Base-by-base conservation (phyloP, 2,797 vertebrate species). In the Masticophis lateralis region DNA sequence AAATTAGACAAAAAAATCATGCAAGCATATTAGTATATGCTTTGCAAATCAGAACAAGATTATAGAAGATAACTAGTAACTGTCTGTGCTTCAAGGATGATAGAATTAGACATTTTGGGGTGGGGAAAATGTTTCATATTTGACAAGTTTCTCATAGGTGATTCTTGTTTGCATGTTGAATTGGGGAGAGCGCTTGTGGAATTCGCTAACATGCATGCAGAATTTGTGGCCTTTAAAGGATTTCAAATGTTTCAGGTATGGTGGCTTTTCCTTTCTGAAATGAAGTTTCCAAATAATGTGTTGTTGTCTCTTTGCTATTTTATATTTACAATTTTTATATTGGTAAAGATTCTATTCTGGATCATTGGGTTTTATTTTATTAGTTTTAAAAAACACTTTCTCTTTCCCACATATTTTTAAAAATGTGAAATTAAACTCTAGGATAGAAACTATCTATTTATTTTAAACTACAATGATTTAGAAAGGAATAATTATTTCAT, bases 21-120 rank as follows among this genome's bases (percentile, higher is more conserved):
- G 93, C 91, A 92, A 95, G 90, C 87, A 47, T 96, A 87, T 94
- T 95, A 37, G 91, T 96, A n/a, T 10, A 28, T 16, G 94, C 89
- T 94, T 96, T 93, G 94, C 92, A 94, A 16, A 56, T 95, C 95
- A 97, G 89, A 96, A 97, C 96, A 96, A 96, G 96, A 94, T 94
- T 61, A 53, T 86, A 86, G 69, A 89, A 91, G 94, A 92, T 94
- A 95, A 96, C 93, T 61, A 43, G 37, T 83, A 93, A 94, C 94
- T 94, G 92, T 94, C 56, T 95, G 9, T 92, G 57, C 96, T 95
- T 97, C 94, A 95, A 96, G 93, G 90, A 95, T 93, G 9, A 88
- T 56, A 93, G 92, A 12, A 88, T 59, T 92, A 93, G 60, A 90
- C 92, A 94, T 51, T 14, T 56, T 0, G 57, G 18, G 90, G 94